These are phyloP conservation scores for Chrysomallon squamiferum DNA, from an alignment of 1,140 invertebrate species.

Conservation along the genomic window DNA sequence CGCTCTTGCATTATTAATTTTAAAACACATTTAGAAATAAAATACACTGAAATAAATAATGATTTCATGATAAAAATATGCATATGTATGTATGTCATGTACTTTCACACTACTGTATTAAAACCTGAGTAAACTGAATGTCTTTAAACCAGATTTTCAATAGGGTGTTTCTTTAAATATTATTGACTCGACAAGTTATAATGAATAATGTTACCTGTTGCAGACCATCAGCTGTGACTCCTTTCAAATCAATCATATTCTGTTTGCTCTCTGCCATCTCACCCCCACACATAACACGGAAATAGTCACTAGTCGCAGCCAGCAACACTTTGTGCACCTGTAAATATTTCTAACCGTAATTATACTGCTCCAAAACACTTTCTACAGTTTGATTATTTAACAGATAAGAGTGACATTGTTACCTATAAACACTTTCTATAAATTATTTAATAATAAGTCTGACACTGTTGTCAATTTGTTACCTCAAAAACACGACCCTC, in stretches of 20 bases:
- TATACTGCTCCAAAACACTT: neutral
- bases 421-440: too few relatives aligned
- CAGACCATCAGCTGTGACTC: conserved; percentile 78
- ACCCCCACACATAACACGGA: conserved; percentile 60
- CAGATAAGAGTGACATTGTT: too few relatives aligned
- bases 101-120: too few relatives aligned
- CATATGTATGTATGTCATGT: too few relatives aligned
- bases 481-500: conserved; percentile 57
- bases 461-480: conserved; percentile 1
- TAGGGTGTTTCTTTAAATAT: too few relatives aligned
- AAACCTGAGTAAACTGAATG: too few relatives aligned
- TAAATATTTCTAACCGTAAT: conserved; percentile 10
- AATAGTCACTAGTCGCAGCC: conserved; percentile 60
- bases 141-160: too few relatives aligned
- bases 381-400: neutral
- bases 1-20: too few relatives aligned
- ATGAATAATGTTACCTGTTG: conserved; percentile 83
- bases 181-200: too few relatives aligned
- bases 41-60: too few relatives aligned
- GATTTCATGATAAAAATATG: too few relatives aligned
- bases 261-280: conserved; percentile 69
- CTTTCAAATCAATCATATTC: conserved; percentile 76
- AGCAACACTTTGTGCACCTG: conserved; percentile 59
- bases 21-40: too few relatives aligned
- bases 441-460: conserved; percentile 1